Evolutionary conservation across 2,113 vertebrate species (phyloP).

Genomic region (Hydrochoerus hydrochaeris): DNA sequence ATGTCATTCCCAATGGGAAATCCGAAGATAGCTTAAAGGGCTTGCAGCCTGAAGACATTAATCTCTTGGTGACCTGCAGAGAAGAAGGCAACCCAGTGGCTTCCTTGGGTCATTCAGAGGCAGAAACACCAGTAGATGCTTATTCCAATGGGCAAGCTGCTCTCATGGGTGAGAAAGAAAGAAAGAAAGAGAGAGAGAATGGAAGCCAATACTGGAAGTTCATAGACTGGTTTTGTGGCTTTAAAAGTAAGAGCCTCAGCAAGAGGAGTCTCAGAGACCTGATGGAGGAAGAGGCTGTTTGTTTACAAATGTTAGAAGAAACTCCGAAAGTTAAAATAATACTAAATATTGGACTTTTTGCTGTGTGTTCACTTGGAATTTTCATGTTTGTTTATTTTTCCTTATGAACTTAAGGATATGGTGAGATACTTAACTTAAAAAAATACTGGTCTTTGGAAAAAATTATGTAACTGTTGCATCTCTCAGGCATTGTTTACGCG

Average conservation of each 20-base stretch:
- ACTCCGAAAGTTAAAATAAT: constrained; percentile 91
- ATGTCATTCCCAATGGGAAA: constrained; percentile 90
- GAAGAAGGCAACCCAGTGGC: constrained; percentile 88
- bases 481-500: constrained; percentile 89
- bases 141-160: constrained; percentile 89
- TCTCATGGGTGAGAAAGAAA: constrained; percentile 86
- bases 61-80: constrained; percentile 90
- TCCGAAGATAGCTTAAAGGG: constrained; percentile 91
- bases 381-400: constrained; percentile 99
- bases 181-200: constrained; percentile 79
- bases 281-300: constrained; percentile 88
- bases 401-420: constrained; percentile 89
- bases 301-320: constrained; percentile 95
- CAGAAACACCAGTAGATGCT: constrained; percentile 90
- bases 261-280: constrained; percentile 85
- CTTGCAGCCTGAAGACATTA: constrained; percentile 89
- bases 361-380: constrained; percentile 94
- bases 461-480: constrained; percentile 80
- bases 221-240: constrained; percentile 94
- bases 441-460: constrained; percentile 85
- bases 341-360: constrained; percentile 92
- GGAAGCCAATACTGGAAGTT: constrained; percentile 85
- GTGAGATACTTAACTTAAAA: constrained; percentile 83
- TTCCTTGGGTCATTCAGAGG: constrained; percentile 90
- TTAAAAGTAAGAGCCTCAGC: constrained; percentile 87